Conservation (phyloP, 2,888 invertebrate species). For the Zelleria hepariella region DNA sequence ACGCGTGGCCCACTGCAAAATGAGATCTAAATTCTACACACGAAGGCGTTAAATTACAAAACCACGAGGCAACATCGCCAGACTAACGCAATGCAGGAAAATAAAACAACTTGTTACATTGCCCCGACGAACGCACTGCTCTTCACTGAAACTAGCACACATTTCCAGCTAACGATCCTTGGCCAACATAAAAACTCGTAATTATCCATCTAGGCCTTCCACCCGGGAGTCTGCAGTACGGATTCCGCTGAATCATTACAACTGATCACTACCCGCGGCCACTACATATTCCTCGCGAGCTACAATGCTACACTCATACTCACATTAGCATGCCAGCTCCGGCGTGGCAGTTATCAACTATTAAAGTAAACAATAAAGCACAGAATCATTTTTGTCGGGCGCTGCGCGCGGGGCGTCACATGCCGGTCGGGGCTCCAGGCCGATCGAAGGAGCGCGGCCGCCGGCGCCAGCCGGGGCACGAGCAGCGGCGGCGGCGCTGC, state of each 20-base stretch:
- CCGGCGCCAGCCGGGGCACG: conserved; percentile 42
- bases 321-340: conserved; percentile 71
- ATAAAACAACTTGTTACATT: background rate
- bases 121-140: background rate
- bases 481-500: conserved; percentile 47
- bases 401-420: conserved; percentile 27
- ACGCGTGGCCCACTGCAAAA: background rate
- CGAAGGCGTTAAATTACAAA: background rate
- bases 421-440: conserved; percentile 31
- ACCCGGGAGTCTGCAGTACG: background rate
- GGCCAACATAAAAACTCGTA: background rate
- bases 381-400: conserved; percentile 52
- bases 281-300: background rate
- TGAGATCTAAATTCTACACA: background rate
- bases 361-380: conserved; percentile 64
- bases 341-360: conserved; percentile 62
- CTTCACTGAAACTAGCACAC: background rate
- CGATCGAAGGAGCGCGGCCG: conserved; percentile 34
- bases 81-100: conserved; percentile 7
- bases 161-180: background rate
- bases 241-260: background rate
- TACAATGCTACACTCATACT: conserved; percentile 29
- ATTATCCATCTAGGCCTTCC: background rate
- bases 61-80: conserved; percentile 16
- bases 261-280: background rate